Evolutionary conservation across 92 coral and sea anemone species (phyloP).

Genomic region (Zoanthus solanderi): DNA sequence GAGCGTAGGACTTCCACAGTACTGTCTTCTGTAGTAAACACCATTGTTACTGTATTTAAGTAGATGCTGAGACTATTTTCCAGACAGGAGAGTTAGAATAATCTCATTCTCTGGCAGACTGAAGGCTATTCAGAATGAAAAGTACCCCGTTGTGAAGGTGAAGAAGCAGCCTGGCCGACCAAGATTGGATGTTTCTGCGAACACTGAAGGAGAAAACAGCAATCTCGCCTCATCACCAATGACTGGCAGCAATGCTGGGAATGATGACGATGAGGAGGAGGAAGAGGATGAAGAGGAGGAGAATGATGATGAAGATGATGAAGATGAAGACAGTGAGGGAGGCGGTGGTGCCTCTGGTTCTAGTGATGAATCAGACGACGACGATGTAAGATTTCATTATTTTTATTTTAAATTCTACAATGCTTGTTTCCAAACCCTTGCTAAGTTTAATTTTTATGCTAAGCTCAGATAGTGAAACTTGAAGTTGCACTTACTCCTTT

Average conservation of each 20-base stretch:
- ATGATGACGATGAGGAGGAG: conserved; percentile 84
- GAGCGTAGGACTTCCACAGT: too few species aligned
- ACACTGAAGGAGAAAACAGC: conserved; percentile 76
- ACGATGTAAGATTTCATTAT: conserved; percentile 62
- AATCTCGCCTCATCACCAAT: conserved; percentile 63
- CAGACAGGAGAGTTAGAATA: background rate
- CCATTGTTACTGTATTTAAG: background rate
- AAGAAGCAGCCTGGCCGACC: conserved; percentile 97
- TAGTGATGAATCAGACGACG: conserved; percentile 89
- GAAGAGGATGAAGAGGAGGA: conserved; percentile 88
- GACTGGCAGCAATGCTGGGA: conserved; percentile 77
- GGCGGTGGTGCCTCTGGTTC: conserved; percentile 90
- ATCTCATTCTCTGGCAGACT: conserved; percentile 54
- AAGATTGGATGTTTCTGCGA: conserved; percentile 58
- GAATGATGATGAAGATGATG: conserved; percentile 93
- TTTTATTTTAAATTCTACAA: background rate
- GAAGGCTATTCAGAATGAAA: conserved; percentile 93
- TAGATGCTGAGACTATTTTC: too few species aligned
- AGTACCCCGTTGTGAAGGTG: conserved; percentile 94
- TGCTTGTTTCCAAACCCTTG: background rate
- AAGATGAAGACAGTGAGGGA: conserved; percentile 89
- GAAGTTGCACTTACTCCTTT: background rate
- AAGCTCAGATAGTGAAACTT: background rate
- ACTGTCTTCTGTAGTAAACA: background rate
- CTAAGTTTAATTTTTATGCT: background rate